Evolutionary conservation across 1,140 invertebrate species (phyloP), one percentile per base, ranked within the genome.

Genomic region (Cydia pomonella): DNA sequence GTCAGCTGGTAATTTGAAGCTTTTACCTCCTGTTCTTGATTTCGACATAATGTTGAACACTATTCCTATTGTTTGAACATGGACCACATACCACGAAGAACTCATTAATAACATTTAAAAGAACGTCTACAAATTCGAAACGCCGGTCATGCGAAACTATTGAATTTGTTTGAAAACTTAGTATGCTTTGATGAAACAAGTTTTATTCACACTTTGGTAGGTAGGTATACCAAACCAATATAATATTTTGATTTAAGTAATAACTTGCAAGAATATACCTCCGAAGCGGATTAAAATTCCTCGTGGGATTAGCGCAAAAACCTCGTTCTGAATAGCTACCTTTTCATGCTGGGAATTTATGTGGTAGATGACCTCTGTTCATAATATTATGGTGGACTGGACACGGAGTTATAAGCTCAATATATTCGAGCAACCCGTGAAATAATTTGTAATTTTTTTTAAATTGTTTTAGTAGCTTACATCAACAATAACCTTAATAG

Each of bases 81-180:
- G 64, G 64, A 69, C 64, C 64, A 69, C 64, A 69, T 69, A 69
- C 64, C 27, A 69, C 64, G 64, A 33, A 69, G 5, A 33, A 33
- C 64, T 69, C 64, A 69, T 69, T 69, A 69, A 69, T 69, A 69
- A 69, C 64, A 41, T 69, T 69, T 69, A 69, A 69, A 69, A 69
- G 29, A 69, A 69, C 64, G 64, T 69, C 64, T 33, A 69, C 29
- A 69, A 59, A 69, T 69, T 69, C 29, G 29, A 23, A 69, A 69
- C 64, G 29, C 64, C 64, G 64, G 27, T 69, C 64, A 69, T 69
- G 64, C 29, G 64, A 69, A 69, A 69, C 27, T 69, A 33, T 69
- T 18, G 64, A 69, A 69, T 33, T 69, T n/a, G 6, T n/a, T 33
- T 10, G 64, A 29, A 25, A 18, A 33, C 27, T 33, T n/a, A 41